Evolutionary conservation across 2,888 invertebrate genomes (phyloP).

Genomic region (Drymonia ruficornis): DNA sequence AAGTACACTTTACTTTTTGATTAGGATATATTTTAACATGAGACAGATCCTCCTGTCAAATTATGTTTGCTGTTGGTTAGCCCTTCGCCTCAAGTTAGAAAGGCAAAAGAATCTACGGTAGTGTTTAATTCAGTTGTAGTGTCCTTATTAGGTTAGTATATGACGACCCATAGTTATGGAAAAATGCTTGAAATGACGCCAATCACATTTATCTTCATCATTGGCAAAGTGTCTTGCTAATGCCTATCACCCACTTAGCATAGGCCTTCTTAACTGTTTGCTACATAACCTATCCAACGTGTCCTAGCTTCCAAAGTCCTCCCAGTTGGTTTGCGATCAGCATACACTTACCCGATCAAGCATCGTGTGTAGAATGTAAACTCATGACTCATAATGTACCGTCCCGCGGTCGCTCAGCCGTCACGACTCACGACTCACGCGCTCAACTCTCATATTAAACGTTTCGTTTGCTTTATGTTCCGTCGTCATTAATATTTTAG

Average conservation of each 20-base stretch:
- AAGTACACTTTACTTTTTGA: not conserved
- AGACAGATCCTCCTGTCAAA: too few species aligned
- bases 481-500: constrained; percentile 3
- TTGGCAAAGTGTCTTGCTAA: too few species aligned
- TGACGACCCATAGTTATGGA: too few species aligned
- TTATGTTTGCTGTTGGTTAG: too few species aligned
- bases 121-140: too few species aligned
- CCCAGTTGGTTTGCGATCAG: not conserved
- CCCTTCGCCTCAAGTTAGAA: too few species aligned
- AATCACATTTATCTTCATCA: too few species aligned
- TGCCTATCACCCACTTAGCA: too few species aligned
- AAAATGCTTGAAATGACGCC: too few species aligned
- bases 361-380: constrained; percentile 3
- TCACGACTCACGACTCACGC: not conserved
- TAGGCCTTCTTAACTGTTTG: not conserved
- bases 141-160: too few species aligned
- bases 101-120: too few species aligned
- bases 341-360: not conserved
- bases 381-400: constrained; percentile 1
- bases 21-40: not conserved
- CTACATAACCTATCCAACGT: not conserved
- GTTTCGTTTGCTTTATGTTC: constrained; percentile 3
- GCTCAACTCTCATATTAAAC: not conserved
- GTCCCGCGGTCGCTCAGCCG: not conserved
- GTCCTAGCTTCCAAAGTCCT: not conserved